Evolutionary conservation across 2,888 invertebrate species (phyloP).

Genomic region (Masnerella sp.): DNA sequence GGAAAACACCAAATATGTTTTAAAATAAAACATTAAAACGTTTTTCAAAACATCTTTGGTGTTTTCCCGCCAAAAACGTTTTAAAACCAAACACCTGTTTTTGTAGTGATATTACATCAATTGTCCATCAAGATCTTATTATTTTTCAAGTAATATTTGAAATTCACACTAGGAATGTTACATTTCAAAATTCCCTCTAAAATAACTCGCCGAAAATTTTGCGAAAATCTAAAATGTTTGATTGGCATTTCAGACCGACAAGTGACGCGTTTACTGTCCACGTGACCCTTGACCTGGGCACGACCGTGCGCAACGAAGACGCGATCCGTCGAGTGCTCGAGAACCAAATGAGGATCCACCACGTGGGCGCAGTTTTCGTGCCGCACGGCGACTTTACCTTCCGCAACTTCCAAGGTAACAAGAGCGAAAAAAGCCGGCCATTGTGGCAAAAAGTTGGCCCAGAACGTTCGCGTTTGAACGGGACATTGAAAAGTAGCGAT

Average conservation of each 20-base stretch:
- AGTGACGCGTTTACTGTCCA: conserved; percentile 81
- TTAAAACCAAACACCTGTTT: no score
- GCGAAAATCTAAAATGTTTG: no score
- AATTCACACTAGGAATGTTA: no score
- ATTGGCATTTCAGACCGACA: conserved; percentile 64
- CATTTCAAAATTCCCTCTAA: no score
- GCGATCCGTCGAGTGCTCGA: conserved; percentile 79
- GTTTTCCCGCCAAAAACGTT: no score
- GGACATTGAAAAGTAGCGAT: conserved; percentile 54
- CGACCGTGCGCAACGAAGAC: conserved; percentile 80
- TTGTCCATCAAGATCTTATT: no score
- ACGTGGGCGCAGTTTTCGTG: conserved; percentile 80
- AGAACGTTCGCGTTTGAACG: conserved; percentile 40
- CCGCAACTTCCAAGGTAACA: conserved; percentile 80
- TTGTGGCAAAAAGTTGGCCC: conserved; percentile 30
- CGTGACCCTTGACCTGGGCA: conserved; percentile 84
- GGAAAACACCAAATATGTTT: no score
- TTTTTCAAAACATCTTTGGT: no score
- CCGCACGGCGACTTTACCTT: conserved; percentile 82
- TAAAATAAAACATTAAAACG: no score
- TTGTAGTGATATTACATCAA: no score
- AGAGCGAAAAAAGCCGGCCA: conserved; percentile 10
- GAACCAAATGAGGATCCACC: conserved; percentile 80
- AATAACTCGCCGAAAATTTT: no score
- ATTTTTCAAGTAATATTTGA: no score